Conservation (phyloP, 2,113 vertebrate species). For the Ictidomys tridecemlineatus region DNA sequence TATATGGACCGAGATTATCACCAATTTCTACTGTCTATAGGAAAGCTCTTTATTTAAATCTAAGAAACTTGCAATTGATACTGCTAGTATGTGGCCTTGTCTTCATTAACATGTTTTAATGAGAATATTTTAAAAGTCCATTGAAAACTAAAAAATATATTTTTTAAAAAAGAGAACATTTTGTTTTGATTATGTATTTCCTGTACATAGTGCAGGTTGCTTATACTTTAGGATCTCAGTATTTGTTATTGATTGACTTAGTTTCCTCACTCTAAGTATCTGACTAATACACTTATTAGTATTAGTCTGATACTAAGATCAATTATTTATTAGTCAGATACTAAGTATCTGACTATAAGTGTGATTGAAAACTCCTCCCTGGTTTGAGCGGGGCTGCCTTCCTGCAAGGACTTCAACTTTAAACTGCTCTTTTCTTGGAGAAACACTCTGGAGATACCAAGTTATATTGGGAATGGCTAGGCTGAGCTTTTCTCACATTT, state of each 20-base stretch:
- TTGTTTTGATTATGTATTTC: not conserved
- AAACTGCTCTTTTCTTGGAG: not conserved
- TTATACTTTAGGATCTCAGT: not conserved
- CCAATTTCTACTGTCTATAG: not conserved
- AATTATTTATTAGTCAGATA: too few species aligned
- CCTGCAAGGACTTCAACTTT: not conserved
- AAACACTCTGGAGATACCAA: slow-evolving; percentile 10
- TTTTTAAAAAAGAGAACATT: not conserved
- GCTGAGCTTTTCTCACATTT: slow-evolving; percentile 45
- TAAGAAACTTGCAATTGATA: not conserved
- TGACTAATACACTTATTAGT: not conserved
- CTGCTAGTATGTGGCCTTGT: not conserved
- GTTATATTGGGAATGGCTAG: not conserved
- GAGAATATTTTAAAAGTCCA: too few species aligned
- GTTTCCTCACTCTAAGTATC: not conserved
- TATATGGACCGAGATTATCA: not conserved
- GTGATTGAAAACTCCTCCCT: not conserved
- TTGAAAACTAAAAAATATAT: too few species aligned
- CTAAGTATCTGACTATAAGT: not conserved
- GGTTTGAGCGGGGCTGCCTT: not conserved
- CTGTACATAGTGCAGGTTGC: not conserved
- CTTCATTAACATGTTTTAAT: slow-evolving; percentile 31
- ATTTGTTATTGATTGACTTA: not conserved
- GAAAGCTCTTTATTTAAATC: slow-evolving; percentile 32
- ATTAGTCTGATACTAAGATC: too few species aligned